These are phyloP conservation scores for Formica aserva DNA, from an alignment of 2,888 invertebrate genomes.

Conservation along the genomic window DNA sequence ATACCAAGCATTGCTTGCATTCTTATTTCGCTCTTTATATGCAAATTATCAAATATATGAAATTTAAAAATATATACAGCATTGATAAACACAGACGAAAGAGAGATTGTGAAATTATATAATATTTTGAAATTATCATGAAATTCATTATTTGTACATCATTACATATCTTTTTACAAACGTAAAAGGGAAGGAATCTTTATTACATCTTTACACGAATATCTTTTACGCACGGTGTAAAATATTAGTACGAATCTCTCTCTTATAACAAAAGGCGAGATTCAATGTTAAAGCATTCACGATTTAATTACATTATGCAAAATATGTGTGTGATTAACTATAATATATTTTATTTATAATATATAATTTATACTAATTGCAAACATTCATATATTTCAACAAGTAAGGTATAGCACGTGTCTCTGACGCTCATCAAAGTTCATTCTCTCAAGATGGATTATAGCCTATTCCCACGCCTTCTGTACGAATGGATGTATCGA, in stretches of 20 bases:
- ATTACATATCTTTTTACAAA: neutral
- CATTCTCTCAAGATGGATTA: neutral
- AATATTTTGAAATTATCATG: constrained; percentile 17
- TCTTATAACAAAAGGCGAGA: constrained; percentile 56
- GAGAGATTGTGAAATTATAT: constrained; percentile 11
- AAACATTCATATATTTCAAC: neutral
- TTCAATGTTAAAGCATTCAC: constrained; percentile 21
- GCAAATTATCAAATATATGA: neutral
- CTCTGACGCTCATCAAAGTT: neutral
- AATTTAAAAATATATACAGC: neutral
- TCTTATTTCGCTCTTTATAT: constrained; percentile 6
- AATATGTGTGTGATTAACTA: neutral
- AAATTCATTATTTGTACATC: constrained; percentile 38
- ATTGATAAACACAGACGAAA: neutral
- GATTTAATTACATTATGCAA: neutral
- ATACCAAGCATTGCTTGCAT: neutral
- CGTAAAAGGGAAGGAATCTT: constrained; percentile 50
- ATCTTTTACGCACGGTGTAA: constrained; percentile 57
- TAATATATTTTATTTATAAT: neutral
- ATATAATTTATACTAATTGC: neutral
- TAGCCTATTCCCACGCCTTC: constrained; percentile 18
- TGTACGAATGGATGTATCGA: neutral
- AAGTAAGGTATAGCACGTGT: neutral
- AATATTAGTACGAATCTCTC: constrained; percentile 43
- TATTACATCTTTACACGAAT: constrained; percentile 65